A percentile compares a stretch with the other conserved stretches of the same genome.
Evolutionary conservation across 1,140 invertebrate genomes (phyloP).

Genomic region (Rhagoletis zephyria): DNA sequence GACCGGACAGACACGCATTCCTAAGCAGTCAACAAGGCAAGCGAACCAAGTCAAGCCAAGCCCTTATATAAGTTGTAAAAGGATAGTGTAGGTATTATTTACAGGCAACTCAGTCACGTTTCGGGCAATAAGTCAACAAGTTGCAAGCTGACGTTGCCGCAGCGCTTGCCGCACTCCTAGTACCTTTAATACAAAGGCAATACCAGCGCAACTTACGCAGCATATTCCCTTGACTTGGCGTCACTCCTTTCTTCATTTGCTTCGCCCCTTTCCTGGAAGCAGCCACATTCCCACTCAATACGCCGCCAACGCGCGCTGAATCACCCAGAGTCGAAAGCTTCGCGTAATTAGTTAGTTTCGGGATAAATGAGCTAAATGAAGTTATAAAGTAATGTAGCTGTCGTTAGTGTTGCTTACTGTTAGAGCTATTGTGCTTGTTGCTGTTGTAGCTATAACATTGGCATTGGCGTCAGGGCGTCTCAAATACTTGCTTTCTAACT

Average conservation of each 20-base stretch:
- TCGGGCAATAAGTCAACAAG: constrained; percentile 47
- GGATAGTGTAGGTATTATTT: constrained; percentile 4
- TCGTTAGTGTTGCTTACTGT: constrained; percentile 37
- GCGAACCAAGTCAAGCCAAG: not conserved
- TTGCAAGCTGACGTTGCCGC: not conserved
- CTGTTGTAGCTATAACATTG: not conserved
- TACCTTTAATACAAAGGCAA: too few species aligned
- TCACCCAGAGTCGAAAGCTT: not conserved
- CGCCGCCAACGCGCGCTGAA: not conserved
- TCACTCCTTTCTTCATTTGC: not conserved
- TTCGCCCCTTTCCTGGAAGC: not conserved
- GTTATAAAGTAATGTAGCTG: constrained; percentile 54
- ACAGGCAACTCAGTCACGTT: constrained; percentile 6
- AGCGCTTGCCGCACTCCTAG: too few species aligned
- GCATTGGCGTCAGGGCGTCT: constrained; percentile 31
- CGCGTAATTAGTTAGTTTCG: constrained; percentile 54
- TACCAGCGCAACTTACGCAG: too few species aligned
- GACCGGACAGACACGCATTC: not conserved
- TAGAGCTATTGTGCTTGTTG: not conserved
- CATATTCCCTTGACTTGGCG: not conserved
- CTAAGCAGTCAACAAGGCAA: not conserved
- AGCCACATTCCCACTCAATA: not conserved
- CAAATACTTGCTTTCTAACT: not conserved
- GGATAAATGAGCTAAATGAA: constrained; percentile 55
- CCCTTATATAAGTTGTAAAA: not conserved